Base-by-base conservation (phyloP, 2,888 invertebrate species). In the Synergus japonicus region DNA sequence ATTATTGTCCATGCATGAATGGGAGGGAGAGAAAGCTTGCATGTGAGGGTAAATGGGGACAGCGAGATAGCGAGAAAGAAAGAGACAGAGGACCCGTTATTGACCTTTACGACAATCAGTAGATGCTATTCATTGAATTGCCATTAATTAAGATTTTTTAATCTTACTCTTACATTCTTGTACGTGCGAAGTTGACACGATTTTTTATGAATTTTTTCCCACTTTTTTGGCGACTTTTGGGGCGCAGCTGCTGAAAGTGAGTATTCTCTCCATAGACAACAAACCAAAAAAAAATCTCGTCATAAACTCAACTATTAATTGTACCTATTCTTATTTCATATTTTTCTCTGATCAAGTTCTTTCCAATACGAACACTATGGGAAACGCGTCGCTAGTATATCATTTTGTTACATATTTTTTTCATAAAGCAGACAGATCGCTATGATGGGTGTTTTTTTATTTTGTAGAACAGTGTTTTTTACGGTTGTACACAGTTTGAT, bases 181-280 rank as follows among this genome's bases (percentile, higher is more conserved):
- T 90, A 89, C 90, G 89, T 89, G 89, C 88, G 90, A 90, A 90
- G 84, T 90, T 90, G 89, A 91, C 90, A 91, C 89, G 89, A 90
- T 90, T 91, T 92, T 92, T 92, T 91, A 92, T 90, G 89, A 90
- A 87, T 86, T 87, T 91, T 92, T 91, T 91, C 89, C 91, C 88
- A 91, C 90, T 91, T 92, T 92, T 92, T 92, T 92, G 92, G 92
- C 92, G 91, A 92, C 92, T 91, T 91, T 89, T 88, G 89, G 91
- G 91, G 91, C 91, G 89, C 91, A 90, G 91, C 87, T 87, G 88
- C 87, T 83, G 88, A 87, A 90, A 90, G 92, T 92, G 92, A 92
- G 92, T 92, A 92, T 92, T 88, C 54, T 54, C n/a, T 73, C 63
- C 63, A 29, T 63, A 37, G 54, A 73, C 69, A 69, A 69, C 73